Conservation (phyloP, 2,113 vertebrate species). For the Sterrhoptilus dennistouni region DNA sequence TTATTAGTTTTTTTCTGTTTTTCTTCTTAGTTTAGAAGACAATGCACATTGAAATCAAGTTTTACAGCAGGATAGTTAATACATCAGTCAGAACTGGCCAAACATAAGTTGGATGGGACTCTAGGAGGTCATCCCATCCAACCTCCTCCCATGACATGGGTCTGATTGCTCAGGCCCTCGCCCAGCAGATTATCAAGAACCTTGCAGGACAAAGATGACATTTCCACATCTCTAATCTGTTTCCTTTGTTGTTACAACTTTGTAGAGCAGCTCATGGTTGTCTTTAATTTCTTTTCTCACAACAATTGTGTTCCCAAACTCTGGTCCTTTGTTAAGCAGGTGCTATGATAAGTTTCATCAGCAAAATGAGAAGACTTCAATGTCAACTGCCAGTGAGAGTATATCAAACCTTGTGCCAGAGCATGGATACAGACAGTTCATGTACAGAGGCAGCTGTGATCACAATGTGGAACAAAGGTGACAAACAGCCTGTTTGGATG, state of each 20-base stretch:
- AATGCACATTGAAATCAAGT: background rate
- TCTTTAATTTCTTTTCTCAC: background rate
- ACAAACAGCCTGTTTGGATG: background rate
- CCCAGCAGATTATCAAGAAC: background rate
- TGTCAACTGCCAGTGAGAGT: background rate
- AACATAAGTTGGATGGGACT: background rate
- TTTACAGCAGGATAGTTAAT: background rate
- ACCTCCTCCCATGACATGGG: background rate
- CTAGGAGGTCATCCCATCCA: background rate
- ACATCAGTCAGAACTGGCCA: background rate
- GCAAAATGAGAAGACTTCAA: background rate
- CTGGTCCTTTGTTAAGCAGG: background rate
- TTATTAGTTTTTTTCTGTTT: background rate
- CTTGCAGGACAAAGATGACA: background rate
- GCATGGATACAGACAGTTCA: accelerated
- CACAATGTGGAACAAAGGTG: background rate
- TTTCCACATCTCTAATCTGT: background rate
- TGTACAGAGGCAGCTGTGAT: accelerated
- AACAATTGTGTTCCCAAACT: background rate
- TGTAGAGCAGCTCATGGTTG: background rate
- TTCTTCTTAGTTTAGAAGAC: background rate
- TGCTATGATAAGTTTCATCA: background rate
- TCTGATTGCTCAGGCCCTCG: background rate
- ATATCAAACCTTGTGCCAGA: background rate
- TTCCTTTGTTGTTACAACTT: background rate